A percentile compares a stretch with the other conserved stretches of the same genome.
These are phyloP conservation scores for Lasiommata megera DNA, from an alignment of 2,888 invertebrate genomes.

Conservation along the genomic window DNA sequence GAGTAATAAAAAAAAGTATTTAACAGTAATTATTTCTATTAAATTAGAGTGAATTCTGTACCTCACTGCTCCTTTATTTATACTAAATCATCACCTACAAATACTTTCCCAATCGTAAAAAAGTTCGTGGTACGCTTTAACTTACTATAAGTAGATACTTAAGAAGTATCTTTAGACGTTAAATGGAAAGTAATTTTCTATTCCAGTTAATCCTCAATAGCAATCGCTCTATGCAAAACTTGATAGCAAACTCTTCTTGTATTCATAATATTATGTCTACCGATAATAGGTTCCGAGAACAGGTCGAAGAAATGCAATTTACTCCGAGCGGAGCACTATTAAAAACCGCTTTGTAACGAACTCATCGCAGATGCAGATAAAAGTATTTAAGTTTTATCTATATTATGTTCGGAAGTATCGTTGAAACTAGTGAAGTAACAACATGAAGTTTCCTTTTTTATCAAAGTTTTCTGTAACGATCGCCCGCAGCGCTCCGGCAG, in stretches of 20 bases:
- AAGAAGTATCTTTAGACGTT: no score
- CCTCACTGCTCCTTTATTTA: no score
- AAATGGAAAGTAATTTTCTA: no score
- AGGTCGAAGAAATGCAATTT: constrained; percentile 10
- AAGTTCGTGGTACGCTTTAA: no score
- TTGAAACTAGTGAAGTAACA: constrained; percentile 20
- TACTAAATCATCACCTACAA: no score
- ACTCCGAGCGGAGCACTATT: constrained; percentile 1
- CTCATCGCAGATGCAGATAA: constrained; percentile 14
- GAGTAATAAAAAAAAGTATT: no score
- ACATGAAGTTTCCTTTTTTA: constrained; percentile 34
- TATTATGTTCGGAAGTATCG: constrained; percentile 19
- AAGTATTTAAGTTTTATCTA: constrained; percentile 16
- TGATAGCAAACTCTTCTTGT: not conserved
- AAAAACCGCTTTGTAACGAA: constrained; percentile 14
- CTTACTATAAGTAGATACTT: no score
- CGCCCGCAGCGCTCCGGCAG: constrained; percentile 38
- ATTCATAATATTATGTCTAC: not conserved
- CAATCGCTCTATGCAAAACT: not conserved
- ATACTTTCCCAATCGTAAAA: no score
- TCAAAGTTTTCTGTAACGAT: constrained; percentile 31
- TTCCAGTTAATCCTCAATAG: not conserved
- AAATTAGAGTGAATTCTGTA: no score
- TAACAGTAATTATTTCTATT: no score
- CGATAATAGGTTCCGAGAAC: not conserved